These are phyloP conservation scores for Phocoena sinus DNA, from an alignment of 2,113 vertebrate genomes.

Conservation along the genomic window DNA sequence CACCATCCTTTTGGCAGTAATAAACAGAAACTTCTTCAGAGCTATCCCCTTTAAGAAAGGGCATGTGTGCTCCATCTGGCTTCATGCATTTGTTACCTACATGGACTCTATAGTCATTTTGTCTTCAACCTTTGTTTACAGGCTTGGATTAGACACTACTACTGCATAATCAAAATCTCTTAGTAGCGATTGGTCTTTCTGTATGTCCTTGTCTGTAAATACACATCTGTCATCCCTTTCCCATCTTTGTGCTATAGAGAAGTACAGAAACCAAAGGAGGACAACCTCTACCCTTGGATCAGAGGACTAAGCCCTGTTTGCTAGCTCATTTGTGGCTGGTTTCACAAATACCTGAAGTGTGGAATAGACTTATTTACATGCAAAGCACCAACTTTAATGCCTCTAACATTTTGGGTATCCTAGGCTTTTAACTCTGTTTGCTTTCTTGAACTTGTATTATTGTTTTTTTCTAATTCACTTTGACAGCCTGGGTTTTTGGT, in stretches of 20 bases:
- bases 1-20: not conserved
- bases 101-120: not conserved
- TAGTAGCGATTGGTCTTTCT: not conserved
- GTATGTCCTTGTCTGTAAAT: not conserved
- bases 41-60: rapidly evolving
- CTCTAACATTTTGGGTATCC: not conserved
- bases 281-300: not conserved
- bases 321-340: not conserved
- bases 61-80: rapidly evolving
- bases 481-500: not conserved
- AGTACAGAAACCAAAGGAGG: not conserved
- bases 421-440: not conserved
- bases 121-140: not conserved
- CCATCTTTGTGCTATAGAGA: not conserved
- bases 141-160: not conserved
- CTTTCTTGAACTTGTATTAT: not conserved
- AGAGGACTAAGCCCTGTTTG: not conserved
- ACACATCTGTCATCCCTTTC: not conserved
- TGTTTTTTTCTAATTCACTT: not conserved
- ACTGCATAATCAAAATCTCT: not conserved
- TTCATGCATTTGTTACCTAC: not conserved
- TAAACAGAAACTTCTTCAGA: not conserved
- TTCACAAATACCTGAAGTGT: not conserved
- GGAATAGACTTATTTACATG: not conserved
- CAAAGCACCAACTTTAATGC: not conserved